phyloP scores from a whole-genome alignment of 2,113 vertebrate genomes.

The Brachyhypopomus gauderio region DNA sequence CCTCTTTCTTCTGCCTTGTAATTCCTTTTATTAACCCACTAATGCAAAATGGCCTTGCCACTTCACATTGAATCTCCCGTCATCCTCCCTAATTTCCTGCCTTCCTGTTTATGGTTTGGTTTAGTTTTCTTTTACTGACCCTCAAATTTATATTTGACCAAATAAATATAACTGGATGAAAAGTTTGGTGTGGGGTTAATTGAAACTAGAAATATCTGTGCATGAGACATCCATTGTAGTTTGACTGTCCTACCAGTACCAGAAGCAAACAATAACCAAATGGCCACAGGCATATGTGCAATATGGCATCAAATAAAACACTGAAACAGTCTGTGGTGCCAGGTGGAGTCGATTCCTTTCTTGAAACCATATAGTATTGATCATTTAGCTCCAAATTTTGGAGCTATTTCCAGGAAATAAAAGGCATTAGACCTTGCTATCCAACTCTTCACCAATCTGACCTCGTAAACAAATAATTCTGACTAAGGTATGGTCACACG shows the following conservation, averaged over 20 bases:
- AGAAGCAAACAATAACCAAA: slow-evolving; percentile 56
- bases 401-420: too few relatives aligned
- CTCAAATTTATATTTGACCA: slow-evolving; percentile 57
- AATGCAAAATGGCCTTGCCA: slow-evolving; percentile 93
- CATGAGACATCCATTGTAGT: slow-evolving; percentile 96
- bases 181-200: slow-evolving; percentile 78
- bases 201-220: slow-evolving; percentile 94
- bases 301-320: neutral
- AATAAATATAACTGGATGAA: slow-evolving; percentile 77
- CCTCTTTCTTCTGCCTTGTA: slow-evolving; percentile 90
- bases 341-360: neutral
- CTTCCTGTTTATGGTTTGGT: slow-evolving; percentile 66
- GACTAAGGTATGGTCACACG: neutral
- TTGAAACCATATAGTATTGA: neutral
- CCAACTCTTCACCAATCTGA: neutral
- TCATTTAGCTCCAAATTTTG: neutral
- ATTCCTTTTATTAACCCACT: slow-evolving; percentile 91
- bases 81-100: slow-evolving; percentile 79
- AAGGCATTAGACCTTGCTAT: neutral
- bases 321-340: neutral
- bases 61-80: slow-evolving; percentile 85
- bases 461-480: neutral
- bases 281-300: neutral
- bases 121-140: slow-evolving; percentile 49
- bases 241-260: slow-evolving; percentile 77